These are phyloP conservation scores for Reinhardtius hippoglossoides DNA, from an alignment of 2,113 vertebrate species.

Conservation along the genomic window DNA sequence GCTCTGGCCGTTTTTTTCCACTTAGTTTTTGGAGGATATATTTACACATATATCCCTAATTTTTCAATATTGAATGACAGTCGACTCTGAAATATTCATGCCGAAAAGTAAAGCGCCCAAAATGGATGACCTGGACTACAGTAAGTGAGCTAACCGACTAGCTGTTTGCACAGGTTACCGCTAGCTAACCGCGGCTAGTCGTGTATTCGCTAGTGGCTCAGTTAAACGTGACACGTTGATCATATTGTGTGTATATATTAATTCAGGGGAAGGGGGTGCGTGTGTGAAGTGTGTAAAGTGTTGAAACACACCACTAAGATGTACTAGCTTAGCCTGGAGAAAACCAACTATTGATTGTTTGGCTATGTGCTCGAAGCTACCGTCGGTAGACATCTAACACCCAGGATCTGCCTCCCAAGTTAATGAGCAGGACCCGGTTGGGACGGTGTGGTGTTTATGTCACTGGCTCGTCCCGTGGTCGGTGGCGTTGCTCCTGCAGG, in stretches of 20 bases:
- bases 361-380: constrained; percentile 6
- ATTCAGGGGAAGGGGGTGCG: neutral
- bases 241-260: neutral
- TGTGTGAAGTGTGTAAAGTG: neutral
- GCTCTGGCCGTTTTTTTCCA: constrained; percentile 60
- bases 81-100: constrained; percentile 87
- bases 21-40: constrained; percentile 77
- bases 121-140: constrained; percentile 89
- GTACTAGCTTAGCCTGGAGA: constrained; percentile 12
- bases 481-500: neutral
- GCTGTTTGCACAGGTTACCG: constrained; percentile 23
- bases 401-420: neutral
- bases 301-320: neutral
- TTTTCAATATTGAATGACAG: constrained; percentile 85
- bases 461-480: neutral
- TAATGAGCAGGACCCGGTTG: neutral
- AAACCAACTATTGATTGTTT: constrained; percentile 32
- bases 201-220: constrained; percentile 15
- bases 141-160: constrained; percentile 73
- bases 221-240: constrained; percentile 17
- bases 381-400: constrained; percentile 6
- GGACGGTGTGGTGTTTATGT: rapidly evolving
- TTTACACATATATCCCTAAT: constrained; percentile 82
- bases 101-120: constrained; percentile 88
- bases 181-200: constrained; percentile 60